Base-by-base conservation (phyloP, 2,888 invertebrate genomes). In the Falcaria lacertinaria region DNA sequence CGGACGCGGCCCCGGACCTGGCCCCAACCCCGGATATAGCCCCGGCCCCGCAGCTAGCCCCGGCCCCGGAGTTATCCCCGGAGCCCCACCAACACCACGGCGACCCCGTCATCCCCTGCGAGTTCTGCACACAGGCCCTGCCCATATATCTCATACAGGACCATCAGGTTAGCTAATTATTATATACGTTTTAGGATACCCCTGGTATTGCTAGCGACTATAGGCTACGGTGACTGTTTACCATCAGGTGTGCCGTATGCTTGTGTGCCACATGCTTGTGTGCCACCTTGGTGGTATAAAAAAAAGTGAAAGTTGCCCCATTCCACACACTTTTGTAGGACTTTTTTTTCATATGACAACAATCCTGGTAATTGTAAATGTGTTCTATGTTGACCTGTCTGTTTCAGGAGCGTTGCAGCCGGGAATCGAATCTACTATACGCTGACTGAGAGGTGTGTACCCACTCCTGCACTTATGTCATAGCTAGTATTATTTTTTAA, bases 101-200 rank as follows among this genome's bases (percentile, higher is more conserved):
- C 11, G 67, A 64, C 39, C 78, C 85, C 14, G 71, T 81, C 39
- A 86, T 88, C 38, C 88, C 87, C 8, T 88, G 87, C 78, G 87
- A 88, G 77, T 87, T 87, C 72, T 88, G 88, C 53, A 56, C 73
- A 0, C 52, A 69, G 50, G 63, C 79, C 1, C 69, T 85, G 52
- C 85, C 88, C 0, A 60, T 84, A n/a, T 79, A 85, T 54, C 76
- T 83, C 42, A 76, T 87, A 50, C 74, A 49, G 33, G 83, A 84
- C 28, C 88, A 88, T 37, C 88, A 88, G 80, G 86, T 83, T 25
- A 41, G 36, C 6, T 2, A 33, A 7, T 33, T n/a, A 33, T 34
- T 32, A 14, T 34, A 15, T 34, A 25, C 8, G 7, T 25, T n/a
- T n/a, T n/a, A n/a, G n/a, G n/a, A n/a, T 19, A 19, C n/a, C n/a